Percentiles rank a stretch among this genome's conserved stretches.
Conservation (phyloP, 2,113 vertebrate genomes). For the Sprattus sprattus region DNA sequence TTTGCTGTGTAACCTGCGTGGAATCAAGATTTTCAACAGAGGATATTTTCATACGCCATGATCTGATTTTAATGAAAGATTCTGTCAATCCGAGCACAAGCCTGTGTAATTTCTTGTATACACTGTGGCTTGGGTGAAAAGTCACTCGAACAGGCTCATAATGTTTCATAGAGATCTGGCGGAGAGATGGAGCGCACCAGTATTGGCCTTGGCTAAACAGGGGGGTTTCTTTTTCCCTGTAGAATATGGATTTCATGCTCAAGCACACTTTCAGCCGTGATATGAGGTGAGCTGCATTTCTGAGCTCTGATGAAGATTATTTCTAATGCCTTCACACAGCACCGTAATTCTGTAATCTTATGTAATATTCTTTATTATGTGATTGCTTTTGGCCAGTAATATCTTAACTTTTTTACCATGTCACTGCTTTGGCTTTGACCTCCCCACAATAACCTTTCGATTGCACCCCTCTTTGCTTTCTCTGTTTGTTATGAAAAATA, state of each 20-base stretch:
- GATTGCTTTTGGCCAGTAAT: constrained; percentile 10
- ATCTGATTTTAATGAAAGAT: constrained; percentile 73
- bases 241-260: constrained; percentile 25
- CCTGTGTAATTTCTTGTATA: constrained; percentile 61
- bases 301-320: neutral
- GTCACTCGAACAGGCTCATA: constrained; percentile 52
- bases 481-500: neutral
- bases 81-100: constrained; percentile 65
- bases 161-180: constrained; percentile 59
- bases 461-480: neutral
- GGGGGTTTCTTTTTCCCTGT: constrained; percentile 20
- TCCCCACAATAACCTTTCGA: neutral
- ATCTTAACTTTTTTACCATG: neutral
- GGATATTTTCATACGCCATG: constrained; percentile 68
- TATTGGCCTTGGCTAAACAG: constrained; percentile 40
- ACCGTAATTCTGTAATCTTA: neutral
- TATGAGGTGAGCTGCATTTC: neutral
- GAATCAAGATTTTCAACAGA: constrained; percentile 64
- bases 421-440: neutral
- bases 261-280: constrained; percentile 40
- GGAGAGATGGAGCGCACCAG: constrained; percentile 34
- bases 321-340: neutral
- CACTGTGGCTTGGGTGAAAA: constrained; percentile 57
- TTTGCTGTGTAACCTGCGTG: constrained; percentile 63
- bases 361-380: constrained; percentile 8